Evolutionary conservation across 2,797 vertebrate genomes (phyloP).

Genomic region (Anolis apletophallus): DNA sequence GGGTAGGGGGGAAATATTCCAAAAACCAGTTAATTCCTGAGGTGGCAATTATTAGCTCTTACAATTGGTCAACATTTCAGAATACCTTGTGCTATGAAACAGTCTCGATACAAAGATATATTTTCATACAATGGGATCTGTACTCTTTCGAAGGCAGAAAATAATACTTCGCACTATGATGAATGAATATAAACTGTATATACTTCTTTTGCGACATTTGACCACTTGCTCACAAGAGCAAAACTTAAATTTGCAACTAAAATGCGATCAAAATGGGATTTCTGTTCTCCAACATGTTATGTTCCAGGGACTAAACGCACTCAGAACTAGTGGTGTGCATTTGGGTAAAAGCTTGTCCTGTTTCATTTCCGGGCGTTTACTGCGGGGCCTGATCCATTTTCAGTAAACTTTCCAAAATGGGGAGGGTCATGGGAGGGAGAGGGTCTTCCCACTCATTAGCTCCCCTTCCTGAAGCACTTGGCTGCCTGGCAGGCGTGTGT

Average conservation of each 20-base stretch:
- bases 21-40: slow-evolving; percentile 79
- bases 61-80: slow-evolving; percentile 65
- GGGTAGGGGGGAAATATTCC: slow-evolving; percentile 42
- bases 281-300: slow-evolving; percentile 59
- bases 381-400: too few relatives aligned
- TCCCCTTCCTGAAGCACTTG: too few relatives aligned
- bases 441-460: too few relatives aligned
- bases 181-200: slow-evolving; percentile 42
- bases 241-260: slow-evolving; percentile 58
- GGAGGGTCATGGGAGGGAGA: too few relatives aligned
- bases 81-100: slow-evolving; percentile 76
- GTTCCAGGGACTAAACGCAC: slow-evolving; percentile 61
- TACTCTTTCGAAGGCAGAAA: slow-evolving; percentile 69
- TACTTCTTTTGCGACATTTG: slow-evolving; percentile 65
- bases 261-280: slow-evolving; percentile 51
- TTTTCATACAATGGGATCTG: slow-evolving; percentile 54
- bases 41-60: slow-evolving; percentile 73
- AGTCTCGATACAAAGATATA: slow-evolving; percentile 56
- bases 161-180: slow-evolving; percentile 57
- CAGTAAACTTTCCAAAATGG: too few relatives aligned
- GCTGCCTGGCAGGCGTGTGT: too few relatives aligned
- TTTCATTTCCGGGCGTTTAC: too few relatives aligned
- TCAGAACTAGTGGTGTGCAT: neutral
- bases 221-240: slow-evolving; percentile 59
- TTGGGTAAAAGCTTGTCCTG: too few relatives aligned